A percentile compares a stretch with the other conserved stretches of the same genome.
phyloP scores from a whole-genome alignment of 2,113 vertebrate species.

The Psittacula cyanocephala region DNA sequence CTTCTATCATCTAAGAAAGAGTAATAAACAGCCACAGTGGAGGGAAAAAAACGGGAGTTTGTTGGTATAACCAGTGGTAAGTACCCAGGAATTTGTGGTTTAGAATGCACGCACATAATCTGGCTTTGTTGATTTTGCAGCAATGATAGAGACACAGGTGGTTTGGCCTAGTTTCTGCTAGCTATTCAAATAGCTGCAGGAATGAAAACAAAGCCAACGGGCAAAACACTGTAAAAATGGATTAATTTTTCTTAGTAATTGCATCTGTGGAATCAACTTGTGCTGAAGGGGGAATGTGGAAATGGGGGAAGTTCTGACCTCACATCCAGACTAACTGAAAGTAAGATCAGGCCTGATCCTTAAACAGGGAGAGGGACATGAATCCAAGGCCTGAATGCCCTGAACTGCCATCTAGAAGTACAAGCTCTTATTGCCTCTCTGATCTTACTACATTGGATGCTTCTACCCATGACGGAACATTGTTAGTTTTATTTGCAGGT shows the following conservation, averaged over 20 bases:
- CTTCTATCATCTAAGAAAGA: background rate
- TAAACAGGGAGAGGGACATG: background rate
- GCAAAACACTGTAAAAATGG: background rate
- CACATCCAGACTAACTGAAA: background rate
- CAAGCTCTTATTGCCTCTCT: background rate
- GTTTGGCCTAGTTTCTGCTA: background rate
- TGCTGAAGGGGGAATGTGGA: background rate
- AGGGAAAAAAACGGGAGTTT: background rate
- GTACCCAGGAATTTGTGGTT: slow-evolving; percentile 16
- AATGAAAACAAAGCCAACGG: slow-evolving; percentile 40
- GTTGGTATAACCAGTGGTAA: background rate
- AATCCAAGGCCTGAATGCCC: fast-evolving
- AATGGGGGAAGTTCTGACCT: background rate
- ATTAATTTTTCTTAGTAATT: slow-evolving; percentile 23
- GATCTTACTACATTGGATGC: background rate
- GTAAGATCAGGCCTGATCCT: background rate
- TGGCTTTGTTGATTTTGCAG: slow-evolving; percentile 20
- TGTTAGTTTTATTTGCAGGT: background rate
- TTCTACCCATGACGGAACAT: background rate
- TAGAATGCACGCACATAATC: background rate
- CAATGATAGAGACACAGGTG: slow-evolving; percentile 17
- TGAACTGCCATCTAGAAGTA: background rate
- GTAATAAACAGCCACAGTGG: background rate
- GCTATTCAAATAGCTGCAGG: slow-evolving; percentile 12
- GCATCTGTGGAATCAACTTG: background rate